Conservation (phyloP, 2,113 vertebrate species). For the Dipodomys spectabilis region DNA sequence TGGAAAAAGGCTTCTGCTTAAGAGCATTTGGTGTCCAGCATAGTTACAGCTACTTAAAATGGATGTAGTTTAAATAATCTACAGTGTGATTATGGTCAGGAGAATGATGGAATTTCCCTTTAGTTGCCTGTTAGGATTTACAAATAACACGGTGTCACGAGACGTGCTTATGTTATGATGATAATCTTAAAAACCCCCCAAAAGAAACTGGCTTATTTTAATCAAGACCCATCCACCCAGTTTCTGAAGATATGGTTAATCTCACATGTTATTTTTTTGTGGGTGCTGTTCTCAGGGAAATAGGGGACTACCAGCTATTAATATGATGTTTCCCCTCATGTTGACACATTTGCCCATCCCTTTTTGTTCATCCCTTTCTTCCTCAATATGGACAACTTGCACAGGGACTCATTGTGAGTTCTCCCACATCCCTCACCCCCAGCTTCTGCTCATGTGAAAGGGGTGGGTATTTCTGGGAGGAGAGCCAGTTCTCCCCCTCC, state of each 20-base stretch:
- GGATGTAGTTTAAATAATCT: background rate
- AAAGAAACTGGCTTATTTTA: slow-evolving; percentile 25
- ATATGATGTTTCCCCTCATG: background rate
- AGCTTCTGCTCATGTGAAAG: background rate
- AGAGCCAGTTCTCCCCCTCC: background rate
- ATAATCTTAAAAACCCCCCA: background rate
- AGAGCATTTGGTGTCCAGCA: background rate
- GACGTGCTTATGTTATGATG: background rate
- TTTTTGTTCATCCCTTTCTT: background rate
- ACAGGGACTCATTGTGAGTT: background rate
- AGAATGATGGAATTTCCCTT: background rate
- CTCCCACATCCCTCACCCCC: background rate
- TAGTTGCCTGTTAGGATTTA: background rate
- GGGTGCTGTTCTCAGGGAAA: background rate
- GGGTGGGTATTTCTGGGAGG: background rate
- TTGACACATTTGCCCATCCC: background rate
- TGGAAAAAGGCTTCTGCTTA: background rate
- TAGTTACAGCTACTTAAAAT: background rate
- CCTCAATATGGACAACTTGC: background rate
- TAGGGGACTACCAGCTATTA: background rate
- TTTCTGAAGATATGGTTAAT: background rate
- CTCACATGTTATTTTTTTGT: background rate
- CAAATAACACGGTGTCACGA: background rate
- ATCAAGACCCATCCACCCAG: background rate
- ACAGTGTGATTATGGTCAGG: background rate